A percentile compares a stretch with the other conserved stretches of the same genome.
Conservation (phyloP, 2,888 invertebrate genomes). For the Callinectes sapidus region DNA sequence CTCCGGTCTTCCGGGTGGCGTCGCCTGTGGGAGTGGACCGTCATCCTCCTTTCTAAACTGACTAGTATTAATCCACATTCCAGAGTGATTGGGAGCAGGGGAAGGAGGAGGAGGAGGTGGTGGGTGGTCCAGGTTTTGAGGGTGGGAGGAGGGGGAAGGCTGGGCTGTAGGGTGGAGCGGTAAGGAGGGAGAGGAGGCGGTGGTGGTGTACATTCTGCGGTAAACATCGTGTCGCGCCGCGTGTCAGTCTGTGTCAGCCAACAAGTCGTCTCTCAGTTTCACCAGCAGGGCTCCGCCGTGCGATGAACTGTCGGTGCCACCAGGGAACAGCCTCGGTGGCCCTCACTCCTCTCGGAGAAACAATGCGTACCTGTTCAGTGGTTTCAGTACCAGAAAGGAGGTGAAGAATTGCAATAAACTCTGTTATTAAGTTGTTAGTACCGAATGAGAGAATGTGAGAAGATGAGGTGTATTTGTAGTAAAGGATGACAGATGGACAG, state of each 20-base stretch:
- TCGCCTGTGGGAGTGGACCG: neutral
- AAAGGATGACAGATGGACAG: too few relatives aligned
- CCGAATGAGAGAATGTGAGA: too few relatives aligned
- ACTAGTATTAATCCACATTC: conserved; percentile 9
- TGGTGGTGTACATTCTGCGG: neutral
- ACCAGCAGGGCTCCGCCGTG: neutral
- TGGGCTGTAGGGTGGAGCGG: neutral
- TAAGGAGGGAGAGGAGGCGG: neutral
- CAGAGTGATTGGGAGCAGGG: conserved; percentile 3
- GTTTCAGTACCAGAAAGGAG: neutral
- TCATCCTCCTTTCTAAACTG: conserved; percentile 18
- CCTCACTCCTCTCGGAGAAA: neutral
- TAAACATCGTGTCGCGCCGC: neutral
- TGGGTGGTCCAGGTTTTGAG: neutral
- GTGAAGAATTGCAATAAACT: too few relatives aligned
- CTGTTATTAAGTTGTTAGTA: too few relatives aligned
- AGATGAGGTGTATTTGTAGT: too few relatives aligned
- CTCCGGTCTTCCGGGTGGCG: neutral
- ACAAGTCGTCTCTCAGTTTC: neutral
- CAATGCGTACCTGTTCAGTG: neutral
- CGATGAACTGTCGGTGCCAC: conserved; percentile 14
- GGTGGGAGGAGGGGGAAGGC: neutral
- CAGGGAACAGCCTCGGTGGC: neutral
- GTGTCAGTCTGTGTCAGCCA: conserved; percentile 24
- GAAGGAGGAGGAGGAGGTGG: neutral